phyloP scores from a whole-genome alignment of 2,113 vertebrate species.

The Brachypteracias leptosomus region DNA sequence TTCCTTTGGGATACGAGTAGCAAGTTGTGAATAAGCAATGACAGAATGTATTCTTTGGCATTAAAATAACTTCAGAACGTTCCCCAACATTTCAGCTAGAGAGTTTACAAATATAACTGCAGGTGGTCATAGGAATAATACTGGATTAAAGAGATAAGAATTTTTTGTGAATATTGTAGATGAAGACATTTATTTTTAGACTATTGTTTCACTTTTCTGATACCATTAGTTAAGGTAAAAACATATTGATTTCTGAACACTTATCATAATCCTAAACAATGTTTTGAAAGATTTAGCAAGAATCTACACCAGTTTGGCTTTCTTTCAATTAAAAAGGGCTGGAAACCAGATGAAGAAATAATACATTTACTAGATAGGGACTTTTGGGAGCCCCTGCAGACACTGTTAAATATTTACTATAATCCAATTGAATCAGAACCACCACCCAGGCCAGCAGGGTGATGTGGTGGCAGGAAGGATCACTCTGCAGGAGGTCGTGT shows the following conservation, averaged over 20 bases:
- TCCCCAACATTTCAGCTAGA: background rate
- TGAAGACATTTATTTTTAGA: background rate
- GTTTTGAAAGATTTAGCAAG: background rate
- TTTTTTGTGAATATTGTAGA: background rate
- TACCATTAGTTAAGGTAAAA: slow-evolving; percentile 6
- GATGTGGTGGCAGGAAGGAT: background rate
- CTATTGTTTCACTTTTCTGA: background rate
- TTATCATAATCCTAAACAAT: background rate
- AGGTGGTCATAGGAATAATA: slow-evolving; percentile 32
- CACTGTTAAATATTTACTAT: background rate
- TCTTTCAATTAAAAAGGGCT: background rate
- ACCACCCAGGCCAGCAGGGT: too few relatives aligned
- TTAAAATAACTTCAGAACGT: slow-evolving; percentile 13
- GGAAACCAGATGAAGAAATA: background rate
- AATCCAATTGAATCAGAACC: background rate
- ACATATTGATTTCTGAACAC: background rate
- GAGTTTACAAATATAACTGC: background rate
- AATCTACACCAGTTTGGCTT: background rate
- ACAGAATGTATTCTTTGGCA: slow-evolving; percentile 2
- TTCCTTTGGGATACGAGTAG: background rate
- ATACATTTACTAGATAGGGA: background rate
- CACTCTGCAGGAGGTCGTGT: background rate
- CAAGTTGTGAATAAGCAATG: slow-evolving; percentile 1
- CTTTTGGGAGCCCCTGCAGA: background rate
- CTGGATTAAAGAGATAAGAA: background rate